Base-by-base conservation (phyloP, 2,797 vertebrate species). In the Echiichthys vipera region DNA sequence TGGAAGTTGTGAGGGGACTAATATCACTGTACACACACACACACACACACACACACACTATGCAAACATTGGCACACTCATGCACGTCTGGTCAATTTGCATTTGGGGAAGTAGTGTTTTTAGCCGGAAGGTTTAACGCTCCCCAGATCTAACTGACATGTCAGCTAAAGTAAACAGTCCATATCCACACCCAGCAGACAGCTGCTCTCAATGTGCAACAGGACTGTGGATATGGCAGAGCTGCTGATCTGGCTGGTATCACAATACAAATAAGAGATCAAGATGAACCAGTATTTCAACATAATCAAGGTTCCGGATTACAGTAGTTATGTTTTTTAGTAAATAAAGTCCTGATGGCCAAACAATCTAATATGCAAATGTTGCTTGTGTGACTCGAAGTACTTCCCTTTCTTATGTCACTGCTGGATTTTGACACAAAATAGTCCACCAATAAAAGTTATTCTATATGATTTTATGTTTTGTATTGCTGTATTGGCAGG, bases 41-140 rank as follows among this genome's bases (percentile, higher is more conserved):
- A 32, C 50, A 13, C 20, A 55, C 51, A 53, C 69, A 40, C 25
- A 4, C 49, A 39, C 34, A 25, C 24, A 62, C 67, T 42, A 9
- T 58, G 40, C 64, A 74, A 37, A 71, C 65, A 65, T 25, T 37
- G 25, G 4, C 64, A 59, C 64, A 51, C 36, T 10, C 34, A n/a
- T 42, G 27, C 56, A 61, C 36, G 18, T 51, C 24, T 54, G 7
- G 32, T 50, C 6, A 30, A 69, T 89, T 86, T 89, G 78, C 82
- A 86, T 85, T 77, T 74, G 63, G 67, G 77, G 77, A 88, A 87
- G 80, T 72, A 10, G 30, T 55, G 57, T 43, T 74, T 76, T 84
- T 84, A 79, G 74, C 74, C 74, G 37, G 68, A 82, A 87, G 79
- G 76, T 82, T 65, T 74, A 84, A 82, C 43, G 39, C 55, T 80